A percentile compares a stretch with the other conserved stretches of the same genome.
These are phyloP conservation scores for Lithophane leautieri DNA, from an alignment of 2,888 invertebrate species.

Conservation along the genomic window DNA sequence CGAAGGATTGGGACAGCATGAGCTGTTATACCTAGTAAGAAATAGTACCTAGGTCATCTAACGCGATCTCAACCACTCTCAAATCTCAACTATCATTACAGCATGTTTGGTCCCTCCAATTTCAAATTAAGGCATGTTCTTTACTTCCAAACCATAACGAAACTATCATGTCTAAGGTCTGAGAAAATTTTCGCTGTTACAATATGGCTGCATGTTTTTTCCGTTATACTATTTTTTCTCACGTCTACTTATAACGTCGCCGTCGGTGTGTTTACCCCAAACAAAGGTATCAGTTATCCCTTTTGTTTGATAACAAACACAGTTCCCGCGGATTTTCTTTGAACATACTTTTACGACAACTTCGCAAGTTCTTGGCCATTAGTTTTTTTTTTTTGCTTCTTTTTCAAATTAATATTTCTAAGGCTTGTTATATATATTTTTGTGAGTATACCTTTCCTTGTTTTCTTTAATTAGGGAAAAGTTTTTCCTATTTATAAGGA, in stretches of 20 bases:
- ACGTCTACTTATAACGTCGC: constrained; percentile 72
- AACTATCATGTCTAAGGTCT: background rate
- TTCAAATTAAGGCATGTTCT: too few relatives aligned
- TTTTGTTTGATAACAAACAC: constrained; percentile 77
- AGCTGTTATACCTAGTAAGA: background rate
- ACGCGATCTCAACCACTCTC: background rate
- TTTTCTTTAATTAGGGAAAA: background rate
- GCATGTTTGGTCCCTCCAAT: too few relatives aligned
- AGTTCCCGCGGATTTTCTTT: constrained; percentile 68
- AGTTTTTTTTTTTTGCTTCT: constrained; percentile 13
- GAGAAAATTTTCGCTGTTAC: constrained; percentile 31
- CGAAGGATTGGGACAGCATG: background rate
- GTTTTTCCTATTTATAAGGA: constrained; percentile 1
- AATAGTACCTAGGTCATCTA: background rate
- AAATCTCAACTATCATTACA: background rate
- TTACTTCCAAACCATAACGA: background rate
- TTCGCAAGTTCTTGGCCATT: constrained; percentile 27
- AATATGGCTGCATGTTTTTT: constrained; percentile 53
- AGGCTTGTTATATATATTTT: background rate
- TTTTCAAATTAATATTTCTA: background rate
- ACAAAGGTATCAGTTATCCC: constrained; percentile 75
- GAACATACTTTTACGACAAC: constrained; percentile 36
- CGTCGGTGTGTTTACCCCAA: constrained; percentile 72
- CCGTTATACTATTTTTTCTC: constrained; percentile 73
- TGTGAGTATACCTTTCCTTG: background rate